phyloP scores from a whole-genome alignment of 2,113 vertebrate species.

The Pao palembangensis region DNA sequence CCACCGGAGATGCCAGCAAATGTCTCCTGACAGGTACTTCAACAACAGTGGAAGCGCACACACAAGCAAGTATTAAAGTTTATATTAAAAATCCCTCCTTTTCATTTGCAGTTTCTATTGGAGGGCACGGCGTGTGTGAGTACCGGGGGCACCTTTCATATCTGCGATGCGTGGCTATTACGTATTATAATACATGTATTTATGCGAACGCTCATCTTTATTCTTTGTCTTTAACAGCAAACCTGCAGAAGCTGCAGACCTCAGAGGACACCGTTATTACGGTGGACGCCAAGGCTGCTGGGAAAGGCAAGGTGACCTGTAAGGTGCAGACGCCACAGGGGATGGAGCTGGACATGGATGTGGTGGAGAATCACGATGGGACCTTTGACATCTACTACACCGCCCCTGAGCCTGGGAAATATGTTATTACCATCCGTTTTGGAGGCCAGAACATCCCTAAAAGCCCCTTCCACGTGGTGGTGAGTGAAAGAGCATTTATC shows the following conservation, averaged over 20 bases:
- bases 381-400: slow-evolving; percentile 96
- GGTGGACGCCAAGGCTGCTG: slow-evolving; percentile 84
- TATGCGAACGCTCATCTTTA: slow-evolving; percentile 5
- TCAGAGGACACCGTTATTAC: slow-evolving; percentile 83
- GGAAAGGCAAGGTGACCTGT: slow-evolving; percentile 90
- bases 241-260: slow-evolving; percentile 82
- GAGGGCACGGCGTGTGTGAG: slow-evolving; percentile 90
- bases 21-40: slow-evolving; percentile 85
- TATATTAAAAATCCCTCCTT: not conserved
- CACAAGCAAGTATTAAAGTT: not conserved
- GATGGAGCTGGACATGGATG: slow-evolving; percentile 85
- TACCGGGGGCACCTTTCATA: slow-evolving; percentile 18
- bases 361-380: slow-evolving; percentile 82
- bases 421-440: slow-evolving; percentile 89
- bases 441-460: slow-evolving; percentile 90
- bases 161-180: not conserved
- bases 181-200: not conserved
- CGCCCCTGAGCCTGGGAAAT: slow-evolving; percentile 88
- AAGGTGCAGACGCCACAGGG: slow-evolving; percentile 86
- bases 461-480: slow-evolving; percentile 89
- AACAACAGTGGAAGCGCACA: not conserved
- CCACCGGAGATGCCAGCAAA: slow-evolving; percentile 93
- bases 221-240: slow-evolving; percentile 66
- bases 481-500: slow-evolving; percentile 58
- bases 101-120: slow-evolving; percentile 85